Evolutionary conservation across 1,140 invertebrate genomes (phyloP).

Genomic region (Diorhabda elongata): DNA sequence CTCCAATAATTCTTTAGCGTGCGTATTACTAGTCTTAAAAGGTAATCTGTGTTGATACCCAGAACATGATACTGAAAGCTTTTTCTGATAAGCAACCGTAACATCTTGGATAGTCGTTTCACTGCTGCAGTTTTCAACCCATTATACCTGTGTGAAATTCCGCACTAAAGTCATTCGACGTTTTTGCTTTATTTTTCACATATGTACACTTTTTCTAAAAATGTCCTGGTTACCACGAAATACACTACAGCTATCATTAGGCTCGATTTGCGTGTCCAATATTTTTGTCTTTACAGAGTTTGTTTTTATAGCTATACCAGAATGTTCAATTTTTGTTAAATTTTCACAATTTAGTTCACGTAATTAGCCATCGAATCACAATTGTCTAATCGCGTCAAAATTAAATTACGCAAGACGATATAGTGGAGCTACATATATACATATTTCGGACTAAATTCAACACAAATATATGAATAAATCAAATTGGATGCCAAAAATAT

Average conservation of each 20-base stretch:
- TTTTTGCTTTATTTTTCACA: background rate
- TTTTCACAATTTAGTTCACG: conserved; percentile 30
- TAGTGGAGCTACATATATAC: too few species aligned
- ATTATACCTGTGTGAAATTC: conserved; percentile 25
- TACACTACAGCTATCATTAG: conserved; percentile 10
- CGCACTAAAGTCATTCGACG: conserved; percentile 43
- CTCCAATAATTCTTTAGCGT: background rate
- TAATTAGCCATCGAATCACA: conserved; percentile 29
- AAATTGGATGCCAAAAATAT: too few species aligned
- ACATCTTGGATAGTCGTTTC: too few species aligned
- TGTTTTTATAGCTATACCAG: conserved; percentile 26
- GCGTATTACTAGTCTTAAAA: background rate
- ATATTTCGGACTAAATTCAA: too few species aligned
- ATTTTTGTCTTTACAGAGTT: too few species aligned
- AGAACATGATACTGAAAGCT: background rate
- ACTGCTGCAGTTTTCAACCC: conserved; percentile 21
- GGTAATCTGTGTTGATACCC: background rate
- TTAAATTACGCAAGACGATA: conserved; percentile 21
- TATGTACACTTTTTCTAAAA: conserved; percentile 17
- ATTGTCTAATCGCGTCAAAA: conserved; percentile 27
- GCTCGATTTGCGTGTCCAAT: too few species aligned
- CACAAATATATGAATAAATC: too few species aligned
- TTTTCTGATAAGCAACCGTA: background rate
- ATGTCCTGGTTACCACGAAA: conserved; percentile 40
- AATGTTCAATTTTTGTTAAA: conserved; percentile 30